Base-by-base conservation (phyloP, 2,113 vertebrate species). In the Amblyornis subalaris region DNA sequence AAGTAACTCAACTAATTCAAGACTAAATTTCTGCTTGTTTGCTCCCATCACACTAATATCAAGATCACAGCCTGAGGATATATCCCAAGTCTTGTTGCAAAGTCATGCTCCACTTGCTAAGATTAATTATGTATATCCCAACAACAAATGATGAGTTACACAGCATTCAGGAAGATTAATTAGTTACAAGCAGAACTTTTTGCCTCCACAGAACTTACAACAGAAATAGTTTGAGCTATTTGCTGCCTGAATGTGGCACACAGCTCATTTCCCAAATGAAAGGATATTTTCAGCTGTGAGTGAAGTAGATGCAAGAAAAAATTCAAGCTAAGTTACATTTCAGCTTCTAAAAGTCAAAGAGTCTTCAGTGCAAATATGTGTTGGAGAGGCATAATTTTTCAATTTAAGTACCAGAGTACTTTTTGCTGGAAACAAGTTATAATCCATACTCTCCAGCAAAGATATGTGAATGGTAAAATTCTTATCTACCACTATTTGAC, bases 401-500 rank as follows among this genome's bases (percentile, higher is more conserved):
- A 72, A 0, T 29, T 4, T 40, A 71, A 24, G 12, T 40, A 70
- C 18, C 35, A 48, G 7, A 71, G 7, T 31, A 31, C 21, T 61
- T 89, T 48, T 35, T 25, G 54, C 33, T 75, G 28, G 36, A 75
- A 87, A 74, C 1, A 67, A 61, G 24, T 66, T 82, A 38, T 24
- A 91, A 70, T n/a, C 23, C 58, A 44, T 47, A 66, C 76, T 91
- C 17, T 70, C 6, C 26, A 65, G 20, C 13, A 89, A 69, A 74
- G 31, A 45, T n/a, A 62, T 58, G 66, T 70, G 50, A 76, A 81
- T 76, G 36, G 26, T 90, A 31, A 75, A 89, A 94, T 85, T 60
- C 89, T 90, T 82, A 95, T 96, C 89, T 66, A 90, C 53, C 61
- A 53, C 70, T 94, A 72, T 89, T 82, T 90, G 91, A 94, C 85